phyloP scores from a whole-genome alignment of 2,888 invertebrate species.

The Drosophila lacicola region DNA sequence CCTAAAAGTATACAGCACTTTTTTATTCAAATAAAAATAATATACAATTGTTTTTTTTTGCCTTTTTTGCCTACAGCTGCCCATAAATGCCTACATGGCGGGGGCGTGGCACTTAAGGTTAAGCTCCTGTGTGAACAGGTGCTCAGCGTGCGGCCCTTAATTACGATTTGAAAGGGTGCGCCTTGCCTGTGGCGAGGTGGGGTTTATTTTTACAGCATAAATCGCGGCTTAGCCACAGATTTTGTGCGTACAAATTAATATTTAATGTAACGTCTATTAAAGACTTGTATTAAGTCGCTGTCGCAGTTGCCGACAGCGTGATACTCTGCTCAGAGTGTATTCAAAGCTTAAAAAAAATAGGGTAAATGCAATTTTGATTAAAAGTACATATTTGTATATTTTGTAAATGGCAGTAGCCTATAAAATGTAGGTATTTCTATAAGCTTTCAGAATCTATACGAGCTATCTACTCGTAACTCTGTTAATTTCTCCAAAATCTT shows the following conservation, averaged over 20 bases:
- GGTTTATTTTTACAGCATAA: constrained; percentile 32
- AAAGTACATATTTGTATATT: no score
- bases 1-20: constrained; percentile 35
- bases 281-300: background rate
- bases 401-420: no score
- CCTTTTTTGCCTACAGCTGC: background rate
- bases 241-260: constrained; percentile 45
- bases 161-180: constrained; percentile 31
- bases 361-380: no score
- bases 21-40: background rate
- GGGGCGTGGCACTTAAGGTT: constrained; percentile 7
- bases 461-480: no score
- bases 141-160: constrained; percentile 27
- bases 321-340: background rate
- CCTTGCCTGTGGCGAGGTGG: background rate
- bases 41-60: background rate
- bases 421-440: no score
- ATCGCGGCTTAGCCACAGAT: constrained; percentile 45
- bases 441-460: no score
- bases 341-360: background rate
- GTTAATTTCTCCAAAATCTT: no score
- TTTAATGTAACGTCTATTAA: constrained; percentile 35
- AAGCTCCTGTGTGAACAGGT: constrained; percentile 25
- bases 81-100: background rate
- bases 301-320: background rate